phyloP scores from a whole-genome alignment of 1,140 invertebrate species.

The Anastrepha obliqua region DNA sequence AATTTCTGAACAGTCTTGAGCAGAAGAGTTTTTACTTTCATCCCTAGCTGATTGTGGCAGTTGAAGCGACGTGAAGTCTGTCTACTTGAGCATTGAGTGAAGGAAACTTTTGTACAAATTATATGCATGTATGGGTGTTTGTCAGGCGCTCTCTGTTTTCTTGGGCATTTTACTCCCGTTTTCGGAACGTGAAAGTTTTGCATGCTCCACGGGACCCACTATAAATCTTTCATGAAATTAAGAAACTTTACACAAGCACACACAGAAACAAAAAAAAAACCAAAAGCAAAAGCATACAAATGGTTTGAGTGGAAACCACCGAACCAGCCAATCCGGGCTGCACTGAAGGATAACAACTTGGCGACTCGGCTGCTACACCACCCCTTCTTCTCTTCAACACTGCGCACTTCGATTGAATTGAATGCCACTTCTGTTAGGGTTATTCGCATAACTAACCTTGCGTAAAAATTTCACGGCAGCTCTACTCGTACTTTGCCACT shows the following conservation, averaged over 20 bases:
- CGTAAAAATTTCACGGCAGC: constrained; percentile 26
- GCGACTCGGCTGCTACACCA: background rate
- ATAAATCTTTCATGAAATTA: constrained; percentile 48
- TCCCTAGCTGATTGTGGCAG: background rate
- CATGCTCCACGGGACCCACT: background rate
- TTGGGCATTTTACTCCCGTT: constrained; percentile 19
- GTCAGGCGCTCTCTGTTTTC: background rate
- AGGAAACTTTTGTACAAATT: background rate
- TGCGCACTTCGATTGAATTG: background rate
- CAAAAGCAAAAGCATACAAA: background rate
- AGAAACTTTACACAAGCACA: constrained; percentile 15
- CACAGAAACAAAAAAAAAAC: background rate
- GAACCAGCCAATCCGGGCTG: background rate
- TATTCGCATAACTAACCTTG: constrained; percentile 37
- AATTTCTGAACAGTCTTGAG: background rate
- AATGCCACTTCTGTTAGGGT: background rate
- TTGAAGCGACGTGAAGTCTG: background rate
- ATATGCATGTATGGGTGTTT: background rate
- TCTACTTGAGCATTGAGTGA: background rate
- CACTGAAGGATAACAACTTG: background rate
- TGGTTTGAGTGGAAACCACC: background rate
- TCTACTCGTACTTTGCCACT: background rate
- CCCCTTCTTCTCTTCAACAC: background rate
- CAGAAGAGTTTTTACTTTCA: background rate
- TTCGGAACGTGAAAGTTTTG: constrained; percentile 14